These are phyloP conservation scores for Anoplius nigerrimus DNA, from an alignment of 2,888 invertebrate species.

Conservation along the genomic window DNA sequence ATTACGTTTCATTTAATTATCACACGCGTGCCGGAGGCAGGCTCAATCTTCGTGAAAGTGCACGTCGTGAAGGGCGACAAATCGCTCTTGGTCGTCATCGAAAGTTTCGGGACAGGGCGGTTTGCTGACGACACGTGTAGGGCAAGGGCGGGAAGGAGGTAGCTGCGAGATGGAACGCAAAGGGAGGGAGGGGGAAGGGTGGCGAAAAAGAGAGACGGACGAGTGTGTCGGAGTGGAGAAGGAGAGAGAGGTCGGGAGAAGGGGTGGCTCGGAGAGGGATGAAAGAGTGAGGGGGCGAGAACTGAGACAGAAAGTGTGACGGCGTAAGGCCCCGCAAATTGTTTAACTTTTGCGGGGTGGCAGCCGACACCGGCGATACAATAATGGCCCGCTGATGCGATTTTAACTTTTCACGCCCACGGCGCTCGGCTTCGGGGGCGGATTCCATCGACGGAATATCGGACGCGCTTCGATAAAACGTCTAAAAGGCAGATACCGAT, in stretches of 20 bases:
- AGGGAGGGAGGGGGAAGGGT: slow-evolving; percentile 14
- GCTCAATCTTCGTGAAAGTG: slow-evolving; percentile 33
- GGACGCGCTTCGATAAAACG: slow-evolving; percentile 48
- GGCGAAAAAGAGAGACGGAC: background rate
- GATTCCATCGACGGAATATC: slow-evolving; percentile 56
- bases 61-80: slow-evolving; percentile 50
- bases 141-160: slow-evolving; percentile 27
- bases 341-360: slow-evolving; percentile 61
- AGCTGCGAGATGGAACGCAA: slow-evolving; percentile 7
- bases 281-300: background rate
- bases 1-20: slow-evolving; percentile 25
- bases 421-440: slow-evolving; percentile 28
- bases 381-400: slow-evolving; percentile 65
- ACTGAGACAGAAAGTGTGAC: slow-evolving; percentile 24
- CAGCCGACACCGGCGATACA: slow-evolving; percentile 59
- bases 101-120: slow-evolving; percentile 55
- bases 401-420: slow-evolving; percentile 63
- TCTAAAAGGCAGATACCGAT: slow-evolving; percentile 38
- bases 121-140: slow-evolving; percentile 52
- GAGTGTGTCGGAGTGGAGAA: slow-evolving; percentile 1
- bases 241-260: slow-evolving; percentile 11
- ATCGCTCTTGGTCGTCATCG: slow-evolving; percentile 60
- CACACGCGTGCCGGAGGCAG: slow-evolving; percentile 1
- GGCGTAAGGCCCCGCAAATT: slow-evolving; percentile 58
- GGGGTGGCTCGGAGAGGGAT: background rate